Base-by-base conservation (phyloP, 2,797 vertebrate genomes). In the Epinephelus malabaricus region DNA sequence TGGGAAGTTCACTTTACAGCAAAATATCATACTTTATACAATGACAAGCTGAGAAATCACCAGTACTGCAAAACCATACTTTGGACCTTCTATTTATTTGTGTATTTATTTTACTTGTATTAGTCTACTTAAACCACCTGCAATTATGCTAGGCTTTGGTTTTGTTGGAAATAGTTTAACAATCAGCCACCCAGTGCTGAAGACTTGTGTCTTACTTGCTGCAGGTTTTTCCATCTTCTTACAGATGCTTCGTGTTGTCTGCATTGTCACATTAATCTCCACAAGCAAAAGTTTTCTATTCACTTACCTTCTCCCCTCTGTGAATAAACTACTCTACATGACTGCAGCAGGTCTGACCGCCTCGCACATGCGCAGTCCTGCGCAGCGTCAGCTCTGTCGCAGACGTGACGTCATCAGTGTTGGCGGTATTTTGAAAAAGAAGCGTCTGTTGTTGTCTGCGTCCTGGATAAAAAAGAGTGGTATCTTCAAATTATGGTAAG, bases 381-480 rank as follows among this genome's bases (percentile, higher is more conserved):
- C 84, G 89, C 92, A 92, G 58, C 69, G 34, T 3, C n/a, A 0
- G 12, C n/a, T 11, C 30, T 25, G 80, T 73, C 76, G 81, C 84
- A 0, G 34, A 0, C 1, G 5, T 67, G 0, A 84, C 92, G 87
- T 91, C 90, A 92, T 87, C 88, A 81, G 38, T 3, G 38, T 86
- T 92, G 93, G 95, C 95, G 95, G 92, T 85, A 90, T 88, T 94
- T 95, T 94, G 86, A 90, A 94, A 87, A 73, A 15, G 38, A 34
- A 11, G 18, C 15, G 5, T 14, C 3, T 34, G 34, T 8, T 34
- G 53, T 70, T 2, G 7, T 69, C 10, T 5, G 30, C 6, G 4
- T 13, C 4, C 46, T 25, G 55, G 6, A 51, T 8, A 47, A 49
- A 64, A 25, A 34, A 34, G 34, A 8, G 7, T 9, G 3, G 6